Evolutionary conservation across 2,113 vertebrate species (phyloP), one percentile per base, ranked within the genome.

Genomic region (Aplodontia rufa): DNA sequence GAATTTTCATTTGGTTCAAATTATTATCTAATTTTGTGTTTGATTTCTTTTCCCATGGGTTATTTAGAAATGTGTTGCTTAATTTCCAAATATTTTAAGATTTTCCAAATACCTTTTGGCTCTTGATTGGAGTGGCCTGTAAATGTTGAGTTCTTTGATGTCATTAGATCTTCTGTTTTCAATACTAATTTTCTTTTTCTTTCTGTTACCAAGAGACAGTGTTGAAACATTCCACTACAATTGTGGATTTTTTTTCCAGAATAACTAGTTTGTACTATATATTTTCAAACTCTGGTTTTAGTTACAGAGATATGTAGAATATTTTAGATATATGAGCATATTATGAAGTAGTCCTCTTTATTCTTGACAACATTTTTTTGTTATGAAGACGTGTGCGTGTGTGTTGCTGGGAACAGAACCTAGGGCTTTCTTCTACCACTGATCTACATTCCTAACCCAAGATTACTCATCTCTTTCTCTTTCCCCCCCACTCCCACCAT

Each of bases 1-100:
- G 72, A 26, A 74, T 92, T 89, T 96, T 91, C 37, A 45, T 68
- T 42, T 49, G 58, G 16, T 90, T 95, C 28, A 69, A 88, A 90
- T 79, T 49, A 58, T 72, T 68, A 40, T 80, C 19, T 86, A 58
- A 80, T 35, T 96, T 85, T 78, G 19, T 12, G 62, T 88, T 89
- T 85, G 10, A 45, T 80, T 85, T 90, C 26, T 93, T 90, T 71
- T 80, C 4, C 28, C n/a, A 19, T 91, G 24, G 9, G 6, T 64
- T 83, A 69, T 84, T 91, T 68, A 93, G 40, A 93, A 75, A 66
- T 82, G 35, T 80, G 40, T 47, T 78, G 14, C 45, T 89, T 81
- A 78, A 35, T 88, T 88, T 92, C 26, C 40, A 68, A 47, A 66
- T 90, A 55, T 66, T 81, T 79, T 30, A 19, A 55, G 22, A 66